Percentiles rank a stretch among this genome's conserved stretches.
These are phyloP conservation scores for Pangasianodon hypophthalmus DNA, from an alignment of 2,113 vertebrate species.

Conservation along the genomic window DNA sequence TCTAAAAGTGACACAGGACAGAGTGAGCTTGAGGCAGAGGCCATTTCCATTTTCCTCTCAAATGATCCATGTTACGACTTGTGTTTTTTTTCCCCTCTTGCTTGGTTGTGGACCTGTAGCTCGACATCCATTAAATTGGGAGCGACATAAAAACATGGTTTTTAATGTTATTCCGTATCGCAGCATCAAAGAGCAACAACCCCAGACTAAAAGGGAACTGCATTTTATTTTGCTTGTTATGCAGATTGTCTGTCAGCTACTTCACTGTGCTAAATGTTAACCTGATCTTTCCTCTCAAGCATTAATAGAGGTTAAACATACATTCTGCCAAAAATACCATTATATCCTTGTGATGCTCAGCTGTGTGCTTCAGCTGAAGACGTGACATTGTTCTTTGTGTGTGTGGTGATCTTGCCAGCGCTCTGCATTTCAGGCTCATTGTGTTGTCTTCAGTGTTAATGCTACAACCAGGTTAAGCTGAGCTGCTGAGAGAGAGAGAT, in stretches of 20 bases:
- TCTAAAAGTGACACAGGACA: not conserved
- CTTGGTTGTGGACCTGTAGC: constrained; percentile 4
- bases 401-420: not conserved
- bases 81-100: constrained; percentile 28
- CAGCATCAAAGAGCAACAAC: constrained; percentile 3
- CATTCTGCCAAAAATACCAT: constrained; percentile 64
- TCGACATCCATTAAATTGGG: constrained; percentile 21
- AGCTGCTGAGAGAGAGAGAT: constrained; percentile 54
- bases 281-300: constrained; percentile 14
- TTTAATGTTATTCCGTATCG: constrained; percentile 18
- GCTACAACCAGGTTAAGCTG: constrained; percentile 60
- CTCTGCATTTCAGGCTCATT: constrained; percentile 64
- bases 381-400: not conserved
- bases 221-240: not conserved
- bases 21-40: constrained; percentile 17
- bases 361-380: constrained; percentile 26
- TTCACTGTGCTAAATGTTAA: not conserved
- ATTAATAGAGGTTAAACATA: constrained; percentile 55
- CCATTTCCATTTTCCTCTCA: constrained; percentile 55
- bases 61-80: constrained; percentile 50
- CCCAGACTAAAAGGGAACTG: not conserved
- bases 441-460: constrained; percentile 59
- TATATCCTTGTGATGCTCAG: constrained; percentile 3
- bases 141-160: constrained; percentile 40
- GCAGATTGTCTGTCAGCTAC: not conserved